Evolutionary conservation across 37 sponge, comb jelly and placozoan genomes (phyloP).

Genomic region (Spongia lamella): DNA sequence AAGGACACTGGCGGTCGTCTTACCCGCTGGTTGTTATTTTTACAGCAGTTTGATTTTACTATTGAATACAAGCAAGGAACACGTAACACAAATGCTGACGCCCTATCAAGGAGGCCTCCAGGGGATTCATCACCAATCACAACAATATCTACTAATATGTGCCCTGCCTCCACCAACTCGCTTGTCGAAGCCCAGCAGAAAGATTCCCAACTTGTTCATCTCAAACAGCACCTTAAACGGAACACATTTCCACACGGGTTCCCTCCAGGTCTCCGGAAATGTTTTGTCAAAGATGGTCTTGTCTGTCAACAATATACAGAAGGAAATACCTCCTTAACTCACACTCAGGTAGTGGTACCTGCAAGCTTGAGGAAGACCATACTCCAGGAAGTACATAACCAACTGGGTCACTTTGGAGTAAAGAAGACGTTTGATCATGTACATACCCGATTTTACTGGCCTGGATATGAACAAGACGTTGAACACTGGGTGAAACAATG

Average conservation of each 20-base stretch:
- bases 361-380: not conserved
- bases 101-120: not conserved
- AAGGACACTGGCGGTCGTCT: constrained; percentile 38
- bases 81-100: constrained; percentile 32
- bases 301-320: not conserved
- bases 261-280: constrained; percentile 8
- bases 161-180: no score
- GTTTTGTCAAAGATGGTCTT: not conserved
- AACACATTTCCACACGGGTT: no score
- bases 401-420: constrained; percentile 5
- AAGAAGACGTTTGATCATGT: constrained; percentile 5
- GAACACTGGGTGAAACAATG: constrained; percentile 19
- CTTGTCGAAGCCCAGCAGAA: no score
- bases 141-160: no score
- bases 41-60: constrained; percentile 38
- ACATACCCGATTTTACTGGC: constrained; percentile 30
- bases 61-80: constrained; percentile 37
- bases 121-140: no score
- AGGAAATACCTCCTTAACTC: not conserved
- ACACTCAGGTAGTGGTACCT: constrained; percentile 15
- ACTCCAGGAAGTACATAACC: constrained; percentile 18
- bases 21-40: constrained; percentile 23
- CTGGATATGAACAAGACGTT: constrained; percentile 15
- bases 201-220: no score
- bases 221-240: no score